phyloP scores from a whole-genome alignment of 2,888 invertebrate genomes.

The Ormia ochracea region DNA sequence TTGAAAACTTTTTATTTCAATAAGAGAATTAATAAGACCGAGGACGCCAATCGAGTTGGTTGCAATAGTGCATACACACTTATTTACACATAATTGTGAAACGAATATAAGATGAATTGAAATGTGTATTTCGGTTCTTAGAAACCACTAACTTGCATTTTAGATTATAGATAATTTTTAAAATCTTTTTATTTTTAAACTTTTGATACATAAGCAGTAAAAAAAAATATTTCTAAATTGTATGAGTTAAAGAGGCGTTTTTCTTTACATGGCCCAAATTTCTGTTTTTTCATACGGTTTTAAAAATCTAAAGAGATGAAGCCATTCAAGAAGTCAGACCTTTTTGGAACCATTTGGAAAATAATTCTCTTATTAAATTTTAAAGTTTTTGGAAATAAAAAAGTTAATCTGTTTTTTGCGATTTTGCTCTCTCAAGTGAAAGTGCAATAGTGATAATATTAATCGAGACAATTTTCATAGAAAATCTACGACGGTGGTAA shows the following conservation, averaged over 20 bases:
- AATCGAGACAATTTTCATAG: constrained; percentile 45
- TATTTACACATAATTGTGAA: too few relatives aligned
- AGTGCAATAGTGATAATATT: neutral
- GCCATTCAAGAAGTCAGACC: too few relatives aligned
- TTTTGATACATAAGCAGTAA: neutral
- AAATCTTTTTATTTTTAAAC: neutral
- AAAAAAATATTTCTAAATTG: too few relatives aligned
- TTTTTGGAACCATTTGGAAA: neutral
- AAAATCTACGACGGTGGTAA: constrained; percentile 63
- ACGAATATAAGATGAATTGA: too few relatives aligned
- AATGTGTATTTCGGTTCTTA: neutral
- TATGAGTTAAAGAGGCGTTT: too few relatives aligned
- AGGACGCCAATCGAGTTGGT: too few relatives aligned
- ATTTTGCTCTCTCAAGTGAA: constrained; percentile 14
- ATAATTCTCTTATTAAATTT: constrained; percentile 7
- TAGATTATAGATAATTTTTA: neutral
- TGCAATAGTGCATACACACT: too few relatives aligned
- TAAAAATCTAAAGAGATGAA: too few relatives aligned
- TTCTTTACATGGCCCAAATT: too few relatives aligned
- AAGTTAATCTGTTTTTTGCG: neutral
- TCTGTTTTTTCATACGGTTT: too few relatives aligned
- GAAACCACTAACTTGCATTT: neutral
- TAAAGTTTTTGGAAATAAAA: constrained; percentile 12
- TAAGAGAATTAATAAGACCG: constrained; percentile 42
- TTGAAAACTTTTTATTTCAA: constrained; percentile 23